Conservation (phyloP, 2,113 vertebrate species). For the Toxotes chatareus region DNA sequence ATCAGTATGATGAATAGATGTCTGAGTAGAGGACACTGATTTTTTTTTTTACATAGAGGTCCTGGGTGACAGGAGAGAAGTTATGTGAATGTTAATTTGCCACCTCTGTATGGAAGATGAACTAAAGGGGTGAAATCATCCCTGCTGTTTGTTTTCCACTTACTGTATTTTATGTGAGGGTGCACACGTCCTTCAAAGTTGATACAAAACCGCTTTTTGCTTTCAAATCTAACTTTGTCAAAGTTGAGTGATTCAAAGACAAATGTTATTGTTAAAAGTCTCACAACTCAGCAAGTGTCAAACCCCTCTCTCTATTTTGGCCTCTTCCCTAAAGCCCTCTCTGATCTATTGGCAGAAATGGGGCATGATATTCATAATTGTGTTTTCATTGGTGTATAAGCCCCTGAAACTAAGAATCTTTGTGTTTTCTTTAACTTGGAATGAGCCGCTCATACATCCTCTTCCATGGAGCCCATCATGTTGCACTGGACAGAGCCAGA, state of each 20-base stretch:
- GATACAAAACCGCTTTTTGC: neutral
- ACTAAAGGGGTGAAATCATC: neutral
- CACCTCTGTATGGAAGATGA: neutral
- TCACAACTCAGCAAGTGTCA: neutral
- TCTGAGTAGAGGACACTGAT: neutral
- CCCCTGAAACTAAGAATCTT: too few species aligned
- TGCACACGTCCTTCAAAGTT: neutral
- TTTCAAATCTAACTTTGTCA: slow-evolving; percentile 7
- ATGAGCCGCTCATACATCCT: too few species aligned
- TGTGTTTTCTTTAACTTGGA: too few species aligned
- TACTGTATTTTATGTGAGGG: neutral
- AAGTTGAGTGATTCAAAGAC: slow-evolving; percentile 11
- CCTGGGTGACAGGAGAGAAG: slow-evolving; percentile 1
- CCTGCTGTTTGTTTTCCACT: neutral
- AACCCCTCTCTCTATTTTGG: neutral
- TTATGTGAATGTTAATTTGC: neutral
- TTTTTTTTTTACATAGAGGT: neutral
- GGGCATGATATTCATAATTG: too few species aligned
- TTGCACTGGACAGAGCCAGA: too few species aligned
- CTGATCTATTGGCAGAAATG: too few species aligned
- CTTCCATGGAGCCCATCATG: too few species aligned
- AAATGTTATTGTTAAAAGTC: slow-evolving; percentile 21
- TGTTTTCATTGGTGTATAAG: too few species aligned
- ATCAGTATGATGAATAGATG: slow-evolving; percentile 3
- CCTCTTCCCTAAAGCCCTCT: slow-evolving; percentile 1